Base-by-base conservation (phyloP, 2,797 vertebrate species). In the Gadopsis bispinosus region DNA sequence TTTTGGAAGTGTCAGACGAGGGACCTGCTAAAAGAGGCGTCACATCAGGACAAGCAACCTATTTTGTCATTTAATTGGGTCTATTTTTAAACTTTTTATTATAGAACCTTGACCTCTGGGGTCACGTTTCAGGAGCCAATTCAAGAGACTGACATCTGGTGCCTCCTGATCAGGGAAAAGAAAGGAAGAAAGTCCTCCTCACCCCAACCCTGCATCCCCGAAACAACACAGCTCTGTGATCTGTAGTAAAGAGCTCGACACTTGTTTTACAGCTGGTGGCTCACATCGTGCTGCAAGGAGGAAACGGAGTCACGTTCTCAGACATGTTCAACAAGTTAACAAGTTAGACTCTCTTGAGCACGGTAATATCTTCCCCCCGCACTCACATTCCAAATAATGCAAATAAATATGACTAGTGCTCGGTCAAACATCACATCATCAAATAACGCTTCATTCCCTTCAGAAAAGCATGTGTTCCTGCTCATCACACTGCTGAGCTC, bases 81-180 rank as follows among this genome's bases (percentile, higher is more conserved):
- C 26, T 26, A 26, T 26, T 26, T 26, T 26, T 26, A 26, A 26
- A 26, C 26, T 26, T 26, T 26, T 26, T 26, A 26, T 26, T 26
- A 26, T 26, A 88, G 91, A 89, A 90, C 92, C 90, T 94, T 94
- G 95, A 94, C 94, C 92, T 92, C 76, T 78, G 86, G 94, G 93
- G 94, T 95, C 94, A 93, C 88, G 76, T 92, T 94, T 93, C 93
- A 92, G 93, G 91, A 91, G 81, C 82, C 92, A 79, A 84, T 94
- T 95, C 92, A 92, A 94, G 95, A 91, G 91, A 91, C 87, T 93
- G 94, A 96, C 95, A 96, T 96, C 93, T 96, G 95, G 93, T 95
- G 94, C 93, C 88, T 88, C 58, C 88, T 94, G 88, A 95, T 93
- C 89, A 84, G 70, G 50, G 51, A 76, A 62, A 85, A 81, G 78